These are phyloP conservation scores for Pangasius macronema DNA, from an alignment of 2,797 vertebrate genomes.

Conservation along the genomic window DNA sequence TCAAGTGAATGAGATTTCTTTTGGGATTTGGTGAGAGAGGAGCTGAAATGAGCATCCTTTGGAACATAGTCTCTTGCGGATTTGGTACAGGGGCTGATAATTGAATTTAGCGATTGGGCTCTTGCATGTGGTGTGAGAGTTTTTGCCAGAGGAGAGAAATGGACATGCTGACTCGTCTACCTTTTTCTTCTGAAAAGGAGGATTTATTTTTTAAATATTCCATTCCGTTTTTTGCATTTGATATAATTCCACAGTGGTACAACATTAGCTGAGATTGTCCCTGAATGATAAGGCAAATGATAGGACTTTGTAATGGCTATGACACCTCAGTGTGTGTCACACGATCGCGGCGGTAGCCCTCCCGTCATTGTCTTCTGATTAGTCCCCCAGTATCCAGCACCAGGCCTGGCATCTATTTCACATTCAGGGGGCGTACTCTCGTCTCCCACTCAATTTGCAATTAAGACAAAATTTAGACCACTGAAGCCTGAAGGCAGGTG, in stretches of 20 bases:
- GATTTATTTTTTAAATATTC: neutral
- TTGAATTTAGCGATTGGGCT: conserved; percentile 76
- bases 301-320: conserved; percentile 52
- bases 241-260: neutral
- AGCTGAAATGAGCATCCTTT: conserved; percentile 81
- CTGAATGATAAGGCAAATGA: conserved; percentile 54
- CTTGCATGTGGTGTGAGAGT: conserved; percentile 66
- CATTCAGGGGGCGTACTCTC: conserved; percentile 71
- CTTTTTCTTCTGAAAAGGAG: conserved; percentile 19
- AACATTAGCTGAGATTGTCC: conserved; percentile 40
- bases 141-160: conserved; percentile 53
- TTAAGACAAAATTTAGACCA: conserved; percentile 81
- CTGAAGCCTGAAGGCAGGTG: conserved; percentile 82
- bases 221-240: neutral
- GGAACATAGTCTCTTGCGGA: conserved; percentile 72
- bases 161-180: conserved; percentile 30
- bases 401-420: conserved; percentile 68
- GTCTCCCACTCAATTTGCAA: conserved; percentile 83
- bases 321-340: conserved; percentile 51
- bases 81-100: conserved; percentile 77
- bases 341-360: conserved; percentile 36
- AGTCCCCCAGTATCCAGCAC: conserved; percentile 53
- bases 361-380: conserved; percentile 57
- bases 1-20: conserved; percentile 78
- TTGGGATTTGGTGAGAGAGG: conserved; percentile 79